Evolutionary conservation across 2,113 vertebrate species (phyloP), one percentile per base, ranked within the genome.

Genomic region (Grammatotria lemairii): DNA sequence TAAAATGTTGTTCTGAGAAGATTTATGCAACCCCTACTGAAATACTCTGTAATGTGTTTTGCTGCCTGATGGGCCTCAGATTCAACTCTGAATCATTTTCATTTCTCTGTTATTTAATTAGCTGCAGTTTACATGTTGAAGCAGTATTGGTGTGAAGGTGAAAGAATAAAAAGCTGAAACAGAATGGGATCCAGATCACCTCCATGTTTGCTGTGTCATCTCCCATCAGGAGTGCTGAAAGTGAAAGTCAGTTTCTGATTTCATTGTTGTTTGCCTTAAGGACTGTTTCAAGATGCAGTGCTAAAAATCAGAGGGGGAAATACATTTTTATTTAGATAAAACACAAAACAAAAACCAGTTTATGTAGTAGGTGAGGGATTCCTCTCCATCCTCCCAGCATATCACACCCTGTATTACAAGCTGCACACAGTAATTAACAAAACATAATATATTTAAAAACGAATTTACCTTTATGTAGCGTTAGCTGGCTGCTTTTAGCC

Each of bases 181-280:
- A 23, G n/a, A 70, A 42, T 23, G 38, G 19, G 35, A 68, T 68
- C 60, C 12, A 68, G 63, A 68, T 68, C 12, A 4, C 21, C 8
- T 40, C 65, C n/a, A 23, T 23, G 65, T 70, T 42, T 70, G n/a
- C 35, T 16, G 35, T 23, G 65, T 70, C 65, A 70, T 23, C 65
- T 23, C 38, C 35, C n/a, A 70, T 70, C 35, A 23, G 12, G n/a
- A 42, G 65, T 42, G 65, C 38, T 42, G 65, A 70, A 70, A 45
- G 65, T 70, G 38, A 42, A 70, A 70, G 38, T 42, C 65, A 45
- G 35, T 42, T 42, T 70, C n/a, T 70, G 38, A 70, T 70, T 70
- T 70, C 35, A 23, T 40, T 40, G 63, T 42, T 6, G n/a, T 70
- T 70, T 42, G 2, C 0, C 11, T 23, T 23, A 4, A 23, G 0